phyloP scores from a whole-genome alignment of 2,113 vertebrate genomes.

The Austrofundulus limnaeus region DNA sequence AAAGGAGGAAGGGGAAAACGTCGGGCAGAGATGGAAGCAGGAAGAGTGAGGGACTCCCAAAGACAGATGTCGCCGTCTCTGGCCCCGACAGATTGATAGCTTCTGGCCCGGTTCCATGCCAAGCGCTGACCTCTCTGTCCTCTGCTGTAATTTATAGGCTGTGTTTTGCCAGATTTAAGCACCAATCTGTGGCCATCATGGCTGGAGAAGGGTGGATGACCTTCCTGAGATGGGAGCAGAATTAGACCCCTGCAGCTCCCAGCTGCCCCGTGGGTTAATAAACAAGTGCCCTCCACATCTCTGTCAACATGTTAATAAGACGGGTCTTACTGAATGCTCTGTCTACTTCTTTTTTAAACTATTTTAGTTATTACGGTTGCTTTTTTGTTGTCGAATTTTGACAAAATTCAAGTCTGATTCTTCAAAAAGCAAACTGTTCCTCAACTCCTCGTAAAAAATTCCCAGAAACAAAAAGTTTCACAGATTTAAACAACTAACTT shows the following conservation, averaged over 20 bases:
- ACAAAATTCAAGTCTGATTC: not conserved
- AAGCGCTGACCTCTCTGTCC: constrained; percentile 80
- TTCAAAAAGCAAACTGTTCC: not conserved
- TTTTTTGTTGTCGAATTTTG: not conserved
- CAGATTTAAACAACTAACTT: not conserved
- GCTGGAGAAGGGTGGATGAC: constrained; percentile 69
- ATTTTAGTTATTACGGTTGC: not conserved
- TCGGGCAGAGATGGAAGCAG: constrained; percentile 47
- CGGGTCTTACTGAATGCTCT: constrained; percentile 9
- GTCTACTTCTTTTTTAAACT: not conserved
- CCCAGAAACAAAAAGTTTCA: not conserved
- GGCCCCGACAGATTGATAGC: constrained; percentile 78
- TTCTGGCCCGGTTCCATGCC: constrained; percentile 78
- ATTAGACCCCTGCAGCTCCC: constrained; percentile 62
- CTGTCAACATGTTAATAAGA: constrained; percentile 53
- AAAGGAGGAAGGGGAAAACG: constrained; percentile 29
- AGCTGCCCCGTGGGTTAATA: constrained; percentile 53
- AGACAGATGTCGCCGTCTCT: constrained; percentile 80
- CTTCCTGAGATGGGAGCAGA: constrained; percentile 69
- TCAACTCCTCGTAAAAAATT: too few relatives aligned
- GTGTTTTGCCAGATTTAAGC: constrained; percentile 81
- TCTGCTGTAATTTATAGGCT: constrained; percentile 83
- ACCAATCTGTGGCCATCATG: constrained; percentile 76
- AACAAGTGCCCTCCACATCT: constrained; percentile 38
- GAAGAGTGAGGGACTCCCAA: constrained; percentile 77